A percentile compares a stretch with the other conserved stretches of the same genome.
phyloP scores from a whole-genome alignment of 2,888 invertebrate genomes.

The Acanthosepion pharaonis region DNA sequence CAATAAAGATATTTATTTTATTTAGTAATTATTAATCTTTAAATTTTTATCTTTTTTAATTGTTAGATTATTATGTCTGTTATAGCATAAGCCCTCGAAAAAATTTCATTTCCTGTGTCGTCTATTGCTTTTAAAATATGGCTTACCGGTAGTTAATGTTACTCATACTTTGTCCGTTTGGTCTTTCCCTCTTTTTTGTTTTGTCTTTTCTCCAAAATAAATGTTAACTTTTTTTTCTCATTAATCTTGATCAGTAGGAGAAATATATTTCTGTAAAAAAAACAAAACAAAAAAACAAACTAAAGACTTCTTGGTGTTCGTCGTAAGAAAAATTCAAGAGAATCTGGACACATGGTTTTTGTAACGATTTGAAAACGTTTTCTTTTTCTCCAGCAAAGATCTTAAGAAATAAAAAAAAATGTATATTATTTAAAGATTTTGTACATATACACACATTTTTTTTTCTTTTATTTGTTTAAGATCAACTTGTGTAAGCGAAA shows the following conservation, averaged over 20 bases:
- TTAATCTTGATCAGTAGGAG: too few species aligned
- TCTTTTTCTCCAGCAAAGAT: too few species aligned
- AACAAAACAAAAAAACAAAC: too few species aligned
- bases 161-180: neutral
- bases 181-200: neutral
- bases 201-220: neutral
- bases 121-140: neutral
- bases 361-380: neutral
- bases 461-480: too few species aligned
- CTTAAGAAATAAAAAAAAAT: too few species aligned
- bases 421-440: too few species aligned
- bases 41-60: neutral
- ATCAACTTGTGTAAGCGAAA: too few species aligned
- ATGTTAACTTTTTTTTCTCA: neutral
- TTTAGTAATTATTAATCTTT: neutral
- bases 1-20: neutral
- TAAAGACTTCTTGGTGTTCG: too few species aligned
- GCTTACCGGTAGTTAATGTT: neutral
- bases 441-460: too few species aligned
- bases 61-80: neutral
- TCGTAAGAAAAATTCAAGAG: neutral
- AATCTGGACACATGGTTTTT: neutral
- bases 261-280: too few species aligned
- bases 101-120: neutral
- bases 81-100: neutral